Conservation (phyloP, 64 coral and sea anemone species). For the Dendronephthya gigantea region DNA sequence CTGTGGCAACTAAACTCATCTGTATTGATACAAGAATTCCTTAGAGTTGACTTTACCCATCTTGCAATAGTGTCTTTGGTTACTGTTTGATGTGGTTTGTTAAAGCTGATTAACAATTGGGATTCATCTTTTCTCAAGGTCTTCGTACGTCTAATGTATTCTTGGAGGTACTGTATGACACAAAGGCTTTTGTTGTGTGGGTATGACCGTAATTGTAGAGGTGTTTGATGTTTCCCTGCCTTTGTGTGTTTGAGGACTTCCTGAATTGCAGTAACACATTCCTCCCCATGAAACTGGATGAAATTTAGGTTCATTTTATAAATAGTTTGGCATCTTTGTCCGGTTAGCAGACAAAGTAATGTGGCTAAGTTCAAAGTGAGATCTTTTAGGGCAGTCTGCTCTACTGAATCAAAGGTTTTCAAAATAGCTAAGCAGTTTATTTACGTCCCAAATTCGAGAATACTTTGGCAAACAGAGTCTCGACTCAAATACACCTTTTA, state of each 20-base stretch:
- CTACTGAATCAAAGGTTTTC: no score
- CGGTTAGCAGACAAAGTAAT: no score
- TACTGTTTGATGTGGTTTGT: not conserved
- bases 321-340: no score
- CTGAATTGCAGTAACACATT: no score
- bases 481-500: not conserved
- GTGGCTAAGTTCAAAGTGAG: no score
- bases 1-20: not conserved
- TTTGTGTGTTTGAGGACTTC: no score
- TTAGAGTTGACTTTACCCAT: not conserved
- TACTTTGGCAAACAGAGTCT: not conserved
- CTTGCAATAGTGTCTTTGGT: not conserved
- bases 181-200: not conserved
- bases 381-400: no score
- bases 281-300: no score
- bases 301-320: no score
- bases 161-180: not conserved
- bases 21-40: not conserved
- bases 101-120: not conserved
- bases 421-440: no score
- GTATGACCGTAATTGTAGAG: not conserved
- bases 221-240: not conserved
- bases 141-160: not conserved
- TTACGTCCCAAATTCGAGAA: no score
- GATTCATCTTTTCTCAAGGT: not conserved